These are phyloP conservation scores for Cremastobaeus sp. DNA, from an alignment of 2,888 invertebrate species.

Conservation along the genomic window DNA sequence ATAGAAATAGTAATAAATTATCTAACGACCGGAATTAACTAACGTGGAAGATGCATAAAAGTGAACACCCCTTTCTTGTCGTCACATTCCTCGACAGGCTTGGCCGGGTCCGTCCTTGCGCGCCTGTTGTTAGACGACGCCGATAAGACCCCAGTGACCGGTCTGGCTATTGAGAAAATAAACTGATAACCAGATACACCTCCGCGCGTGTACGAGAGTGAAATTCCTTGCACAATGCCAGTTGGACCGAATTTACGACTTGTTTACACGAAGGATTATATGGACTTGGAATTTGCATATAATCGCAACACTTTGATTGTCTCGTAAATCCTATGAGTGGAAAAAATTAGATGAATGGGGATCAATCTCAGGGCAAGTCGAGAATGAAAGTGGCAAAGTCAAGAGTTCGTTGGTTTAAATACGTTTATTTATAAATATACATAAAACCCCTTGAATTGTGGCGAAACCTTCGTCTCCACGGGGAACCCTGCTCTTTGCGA, in stretches of 20 bases:
- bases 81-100: slow-evolving; percentile 67
- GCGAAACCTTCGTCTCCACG: too few relatives aligned
- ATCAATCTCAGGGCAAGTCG: background rate
- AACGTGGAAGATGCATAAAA: slow-evolving; percentile 44
- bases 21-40: slow-evolving; percentile 18
- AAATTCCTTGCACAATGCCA: slow-evolving; percentile 29
- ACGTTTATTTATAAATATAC: slow-evolving; percentile 26
- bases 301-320: slow-evolving; percentile 14
- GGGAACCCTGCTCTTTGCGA: slow-evolving; percentile 46
- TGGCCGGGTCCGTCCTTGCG: slow-evolving; percentile 64
- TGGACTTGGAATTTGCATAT: slow-evolving; percentile 20
- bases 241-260: slow-evolving; percentile 27
- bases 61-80: slow-evolving; percentile 49
- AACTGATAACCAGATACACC: slow-evolving; percentile 35
- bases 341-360: slow-evolving; percentile 4
- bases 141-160: slow-evolving; percentile 35
- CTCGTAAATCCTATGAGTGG: background rate
- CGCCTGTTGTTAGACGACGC: slow-evolving; percentile 20
- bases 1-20: slow-evolving; percentile 39
- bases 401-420: too few relatives aligned
- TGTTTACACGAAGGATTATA: slow-evolving; percentile 32
- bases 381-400: background rate
- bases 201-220: slow-evolving; percentile 10
- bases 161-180: slow-evolving; percentile 21
- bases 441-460: slow-evolving; percentile 14